Base-by-base conservation (phyloP, 2,888 invertebrate species). In the Protodeltote pygarga region DNA sequence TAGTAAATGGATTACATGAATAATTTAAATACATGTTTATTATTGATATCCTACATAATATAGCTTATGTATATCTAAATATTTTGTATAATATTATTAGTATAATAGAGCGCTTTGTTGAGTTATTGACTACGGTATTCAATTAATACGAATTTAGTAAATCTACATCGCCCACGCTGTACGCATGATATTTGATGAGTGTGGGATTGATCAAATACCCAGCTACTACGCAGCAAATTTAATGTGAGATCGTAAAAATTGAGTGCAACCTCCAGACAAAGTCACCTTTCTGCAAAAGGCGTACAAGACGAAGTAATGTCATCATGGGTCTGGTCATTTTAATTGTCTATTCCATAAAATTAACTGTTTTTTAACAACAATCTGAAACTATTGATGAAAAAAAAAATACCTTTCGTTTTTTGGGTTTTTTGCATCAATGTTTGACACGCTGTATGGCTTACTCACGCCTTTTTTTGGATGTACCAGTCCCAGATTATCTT, bases 251-350 rank as follows among this genome's bases (percentile, higher is more conserved):
- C 31, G 35, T 51, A 37, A n/a, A n/a, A n/a, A 25, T 45, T 25
- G 19, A 31, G 10, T 31, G n/a, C 4, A 49, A 35, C 53, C 47
- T 39, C 53, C 19, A 53, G 55, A 53, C 55, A 53, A 53, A 27
- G 53, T 53, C 53, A 53, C 53, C 53, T 53, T n/a, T 53, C 39
- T 31, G 15, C 8, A 44, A 44, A 23, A 14, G 9, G 29, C n/a
- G 9, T 15, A 5, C 17, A 24, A 35, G 33, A 31, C 10, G 35
- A 14, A 44, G n/a, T 52, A 20, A 49, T 17, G 39, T 25, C 20
- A n/a, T 14, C 21, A 15, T 16, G 5, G 21, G 11, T 35, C 25
- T 20, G 5, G 13, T 40, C 14, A 14, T 8, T 15, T 15, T 28
- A 14, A 14, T 4, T 8, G 4, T 4, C 3, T 3, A 1, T 24